phyloP scores from a whole-genome alignment of 2,797 vertebrate genomes.

The Kryptolebias ocellatus region DNA sequence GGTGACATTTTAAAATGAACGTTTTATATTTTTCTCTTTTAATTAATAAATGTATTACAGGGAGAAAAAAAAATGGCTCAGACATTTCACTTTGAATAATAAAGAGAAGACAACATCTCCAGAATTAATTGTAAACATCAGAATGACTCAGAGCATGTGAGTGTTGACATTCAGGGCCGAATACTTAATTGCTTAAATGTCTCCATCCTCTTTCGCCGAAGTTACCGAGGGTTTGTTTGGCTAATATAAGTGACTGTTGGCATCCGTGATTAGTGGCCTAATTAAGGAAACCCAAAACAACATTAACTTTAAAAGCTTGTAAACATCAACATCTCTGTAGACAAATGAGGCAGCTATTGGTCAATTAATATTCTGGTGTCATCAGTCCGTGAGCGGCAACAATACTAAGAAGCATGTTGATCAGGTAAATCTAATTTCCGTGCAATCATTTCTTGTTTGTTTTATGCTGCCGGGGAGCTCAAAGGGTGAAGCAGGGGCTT shows the following conservation, averaged over 20 bases:
- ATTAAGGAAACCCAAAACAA: slow-evolving; percentile 23
- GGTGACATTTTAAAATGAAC: neutral
- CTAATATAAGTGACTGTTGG: slow-evolving; percentile 7
- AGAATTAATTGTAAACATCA: slow-evolving; percentile 13
- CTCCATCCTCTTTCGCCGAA: slow-evolving; percentile 18
- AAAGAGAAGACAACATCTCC: neutral
- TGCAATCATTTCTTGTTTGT: neutral
- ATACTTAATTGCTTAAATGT: slow-evolving; percentile 8
- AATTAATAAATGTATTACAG: slow-evolving; percentile 2
- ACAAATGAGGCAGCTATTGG: slow-evolving; percentile 9
- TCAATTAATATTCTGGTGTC: neutral
- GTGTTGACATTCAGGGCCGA: slow-evolving; percentile 6
- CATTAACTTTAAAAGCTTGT: slow-evolving; percentile 10
- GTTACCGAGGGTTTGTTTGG: slow-evolving; percentile 9
- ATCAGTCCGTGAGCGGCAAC: neutral
- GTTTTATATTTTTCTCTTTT: neutral
- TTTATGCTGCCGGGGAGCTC: neutral
- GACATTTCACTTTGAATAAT: neutral
- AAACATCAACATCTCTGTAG: slow-evolving; percentile 7
- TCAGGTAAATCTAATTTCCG: neutral
- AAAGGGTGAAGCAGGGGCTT: neutral
- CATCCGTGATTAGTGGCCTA: slow-evolving; percentile 22
- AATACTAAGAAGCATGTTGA: neutral
- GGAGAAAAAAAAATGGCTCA: neutral
- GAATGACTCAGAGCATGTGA: neutral